Conservation (phyloP, 2,113 vertebrate species). For the Dipodomys stephensi region DNA sequence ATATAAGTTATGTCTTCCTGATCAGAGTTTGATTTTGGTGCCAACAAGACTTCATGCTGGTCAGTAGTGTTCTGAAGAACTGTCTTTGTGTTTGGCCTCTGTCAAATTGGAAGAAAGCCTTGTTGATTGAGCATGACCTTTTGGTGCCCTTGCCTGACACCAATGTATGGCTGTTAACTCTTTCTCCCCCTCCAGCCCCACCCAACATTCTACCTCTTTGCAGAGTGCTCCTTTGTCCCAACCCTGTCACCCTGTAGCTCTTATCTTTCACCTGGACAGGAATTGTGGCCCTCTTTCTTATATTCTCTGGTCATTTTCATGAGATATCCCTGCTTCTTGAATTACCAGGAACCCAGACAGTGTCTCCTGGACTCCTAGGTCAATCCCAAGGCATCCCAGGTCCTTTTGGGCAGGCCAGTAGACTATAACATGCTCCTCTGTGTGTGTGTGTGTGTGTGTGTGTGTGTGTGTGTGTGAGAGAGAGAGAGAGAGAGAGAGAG, state of each 20-base stretch:
- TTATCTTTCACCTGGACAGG: neutral
- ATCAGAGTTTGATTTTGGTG: neutral
- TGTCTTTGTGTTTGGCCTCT: neutral
- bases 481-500: no score
- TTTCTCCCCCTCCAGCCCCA: no score
- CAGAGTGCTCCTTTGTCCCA: neutral
- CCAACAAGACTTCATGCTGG: neutral
- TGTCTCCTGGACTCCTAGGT: neutral
- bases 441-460: no score
- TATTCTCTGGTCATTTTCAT: neutral
- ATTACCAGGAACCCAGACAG: neutral
- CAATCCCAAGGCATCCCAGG: neutral
- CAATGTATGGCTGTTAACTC: fast-evolving
- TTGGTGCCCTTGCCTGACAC: neutral
- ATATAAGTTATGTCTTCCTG: neutral
- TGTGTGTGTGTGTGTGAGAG: no score
- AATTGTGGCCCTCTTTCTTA: neutral
- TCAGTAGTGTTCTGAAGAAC: neutral
- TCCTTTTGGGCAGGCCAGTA: neutral
- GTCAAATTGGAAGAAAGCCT: neutral
- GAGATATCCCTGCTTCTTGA: neutral
- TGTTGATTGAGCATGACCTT: neutral
- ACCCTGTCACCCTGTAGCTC: neutral
- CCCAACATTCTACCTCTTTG: neutral
- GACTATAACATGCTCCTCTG: neutral